A percentile compares a stretch with the other conserved stretches of the same genome.
phyloP scores from a whole-genome alignment of 2,888 invertebrate species.

The Venusia cambrica region DNA sequence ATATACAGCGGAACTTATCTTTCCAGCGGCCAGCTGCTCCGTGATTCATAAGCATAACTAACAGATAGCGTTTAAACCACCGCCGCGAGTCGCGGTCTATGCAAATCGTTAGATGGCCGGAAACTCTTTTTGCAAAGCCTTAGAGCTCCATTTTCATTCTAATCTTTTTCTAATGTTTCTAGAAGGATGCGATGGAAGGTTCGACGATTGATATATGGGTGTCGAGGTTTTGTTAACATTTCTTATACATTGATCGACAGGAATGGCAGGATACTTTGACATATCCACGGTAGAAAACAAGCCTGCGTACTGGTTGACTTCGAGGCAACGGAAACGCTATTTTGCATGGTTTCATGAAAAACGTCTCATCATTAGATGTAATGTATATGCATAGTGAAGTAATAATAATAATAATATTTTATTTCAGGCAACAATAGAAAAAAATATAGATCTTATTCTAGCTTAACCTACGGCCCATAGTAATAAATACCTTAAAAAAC shows the following conservation, averaged over 20 bases:
- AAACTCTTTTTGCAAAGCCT: slow-evolving; percentile 4
- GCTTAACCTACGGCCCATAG: no score
- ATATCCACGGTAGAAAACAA: no score
- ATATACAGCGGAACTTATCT: slow-evolving; percentile 73
- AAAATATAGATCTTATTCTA: no score
- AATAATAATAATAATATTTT: no score
- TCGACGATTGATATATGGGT: slow-evolving; percentile 15
- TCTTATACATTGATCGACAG: slow-evolving; percentile 5
- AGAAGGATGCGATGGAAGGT: slow-evolving; percentile 13
- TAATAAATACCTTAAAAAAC: no score
- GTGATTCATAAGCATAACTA: slow-evolving; percentile 66
- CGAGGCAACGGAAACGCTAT: no score
- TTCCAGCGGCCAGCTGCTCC: slow-evolving; percentile 59
- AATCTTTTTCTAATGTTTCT: slow-evolving; percentile 11
- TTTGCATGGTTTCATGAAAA: no score
- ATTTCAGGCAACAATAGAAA: no score
- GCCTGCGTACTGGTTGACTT: no score
- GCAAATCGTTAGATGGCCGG: slow-evolving; percentile 22
- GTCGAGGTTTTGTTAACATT: slow-evolving; percentile 11
- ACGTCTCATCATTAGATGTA: no score
- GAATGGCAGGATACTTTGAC: neutral
- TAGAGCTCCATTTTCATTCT: slow-evolving; percentile 7
- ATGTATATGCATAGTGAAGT: no score
- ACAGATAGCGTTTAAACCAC: slow-evolving; percentile 52
- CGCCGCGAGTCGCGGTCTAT: slow-evolving; percentile 39